Evolutionary conservation across 2,888 invertebrate species (phyloP).

Genomic region (Melipona bicolor): DNA sequence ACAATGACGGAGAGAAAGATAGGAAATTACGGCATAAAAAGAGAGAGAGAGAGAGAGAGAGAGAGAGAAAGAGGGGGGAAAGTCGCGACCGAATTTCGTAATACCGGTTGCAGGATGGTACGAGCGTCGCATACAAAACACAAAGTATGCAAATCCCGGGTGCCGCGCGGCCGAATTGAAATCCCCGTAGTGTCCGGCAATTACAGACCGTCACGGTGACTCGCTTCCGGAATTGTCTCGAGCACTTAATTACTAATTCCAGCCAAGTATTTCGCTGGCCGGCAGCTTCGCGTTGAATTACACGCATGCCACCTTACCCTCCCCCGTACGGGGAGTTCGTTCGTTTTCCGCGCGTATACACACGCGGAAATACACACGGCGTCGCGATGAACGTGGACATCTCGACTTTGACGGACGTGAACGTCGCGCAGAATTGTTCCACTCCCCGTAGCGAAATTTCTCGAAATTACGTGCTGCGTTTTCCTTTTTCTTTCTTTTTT

Average conservation of each 20-base stretch:
- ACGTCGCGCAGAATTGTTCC: neutral
- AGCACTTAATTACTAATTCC: slow-evolving; percentile 73
- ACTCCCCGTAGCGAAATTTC: no score
- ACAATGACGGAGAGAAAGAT: neutral
- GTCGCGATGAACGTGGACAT: slow-evolving; percentile 32
- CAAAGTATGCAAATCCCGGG: slow-evolving; percentile 71
- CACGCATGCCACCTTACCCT: slow-evolving; percentile 47
- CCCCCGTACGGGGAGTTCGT: neutral
- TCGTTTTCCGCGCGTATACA: neutral
- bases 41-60: neutral
- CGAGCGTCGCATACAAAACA: slow-evolving; percentile 69
- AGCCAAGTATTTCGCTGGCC: slow-evolving; percentile 61
- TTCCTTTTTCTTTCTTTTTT: neutral
- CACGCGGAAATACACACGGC: neutral
- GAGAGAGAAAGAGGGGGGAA: neutral
- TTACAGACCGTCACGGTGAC: slow-evolving; percentile 68
- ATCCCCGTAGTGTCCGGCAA: slow-evolving; percentile 71
- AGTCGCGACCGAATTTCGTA: slow-evolving; percentile 69
- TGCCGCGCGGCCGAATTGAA: slow-evolving; percentile 64
- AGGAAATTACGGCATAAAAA: neutral
- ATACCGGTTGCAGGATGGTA: slow-evolving; percentile 57
- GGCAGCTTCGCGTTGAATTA: slow-evolving; percentile 56
- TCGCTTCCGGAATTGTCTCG: slow-evolving; percentile 70
- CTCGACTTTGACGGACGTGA: neutral
- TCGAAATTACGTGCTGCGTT: neutral